Conservation (phyloP, 2,113 vertebrate species). For the Solenodon paradoxus region DNA sequence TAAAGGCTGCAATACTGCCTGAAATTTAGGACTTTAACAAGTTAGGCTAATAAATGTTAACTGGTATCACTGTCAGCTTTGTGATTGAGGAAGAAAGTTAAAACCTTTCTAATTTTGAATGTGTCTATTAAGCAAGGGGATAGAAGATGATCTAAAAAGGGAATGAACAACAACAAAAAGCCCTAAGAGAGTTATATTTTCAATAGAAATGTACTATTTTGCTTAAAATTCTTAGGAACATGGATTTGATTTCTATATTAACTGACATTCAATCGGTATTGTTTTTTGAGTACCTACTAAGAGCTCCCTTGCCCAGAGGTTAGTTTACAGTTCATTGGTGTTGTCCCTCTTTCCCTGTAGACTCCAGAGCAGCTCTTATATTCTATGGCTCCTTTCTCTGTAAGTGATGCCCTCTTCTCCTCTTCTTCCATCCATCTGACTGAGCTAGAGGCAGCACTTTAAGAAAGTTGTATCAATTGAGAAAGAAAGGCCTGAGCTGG, state of each 20-base stretch:
- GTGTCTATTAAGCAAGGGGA: not conserved
- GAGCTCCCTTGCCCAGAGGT: not conserved
- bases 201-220: not conserved
- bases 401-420: not conserved
- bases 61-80: constrained; percentile 18
- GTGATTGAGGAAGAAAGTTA: constrained; percentile 40
- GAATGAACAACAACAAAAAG: not conserved
- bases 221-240: not conserved
- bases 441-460: not conserved
- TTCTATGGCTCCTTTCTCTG: not conserved
- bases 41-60: constrained; percentile 69
- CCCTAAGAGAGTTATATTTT: too few relatives aligned
- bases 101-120: constrained; percentile 47
- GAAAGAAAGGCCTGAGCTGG: not conserved
- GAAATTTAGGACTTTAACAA: constrained; percentile 71
- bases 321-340: not conserved
- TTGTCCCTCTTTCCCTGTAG: too few relatives aligned
- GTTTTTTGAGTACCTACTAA: not conserved
- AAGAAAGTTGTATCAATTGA: not conserved
- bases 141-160: not conserved
- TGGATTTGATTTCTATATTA: not conserved
- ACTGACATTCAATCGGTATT: not conserved
- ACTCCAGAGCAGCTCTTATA: not conserved
- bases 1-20: constrained; percentile 72
- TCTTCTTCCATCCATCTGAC: not conserved